phyloP scores from a whole-genome alignment of 2,113 vertebrate genomes.

The Nyctereutes procyonoides region DNA sequence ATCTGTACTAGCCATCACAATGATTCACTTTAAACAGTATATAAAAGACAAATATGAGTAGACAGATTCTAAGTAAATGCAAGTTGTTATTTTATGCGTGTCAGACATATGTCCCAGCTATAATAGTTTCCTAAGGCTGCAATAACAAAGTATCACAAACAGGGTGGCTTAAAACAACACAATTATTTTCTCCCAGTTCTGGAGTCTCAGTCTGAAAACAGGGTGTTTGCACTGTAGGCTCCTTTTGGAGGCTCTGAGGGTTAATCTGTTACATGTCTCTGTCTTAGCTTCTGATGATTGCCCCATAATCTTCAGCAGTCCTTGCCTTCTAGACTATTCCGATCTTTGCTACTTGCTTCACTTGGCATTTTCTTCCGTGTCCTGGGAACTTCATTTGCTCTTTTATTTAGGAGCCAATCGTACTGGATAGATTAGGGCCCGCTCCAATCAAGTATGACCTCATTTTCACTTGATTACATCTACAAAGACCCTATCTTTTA shows the following conservation, averaged over 20 bases:
- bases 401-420: conserved; percentile 23
- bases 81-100: conserved; percentile 15
- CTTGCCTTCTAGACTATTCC: neutral
- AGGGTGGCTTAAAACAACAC: neutral
- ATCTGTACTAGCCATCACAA: neutral
- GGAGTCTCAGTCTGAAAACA: neutral
- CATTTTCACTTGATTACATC: neutral
- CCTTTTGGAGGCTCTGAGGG: neutral
- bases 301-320: neutral
- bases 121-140: neutral
- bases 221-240: neutral
- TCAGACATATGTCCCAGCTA: neutral
- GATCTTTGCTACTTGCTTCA: neutral
- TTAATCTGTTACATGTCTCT: neutral
- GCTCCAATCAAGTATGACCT: neutral
- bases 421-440: neutral
- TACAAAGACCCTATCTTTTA: neutral
- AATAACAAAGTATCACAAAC: neutral
- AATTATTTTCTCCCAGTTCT: neutral
- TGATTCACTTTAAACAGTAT: conserved; percentile 31
- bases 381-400: neutral
- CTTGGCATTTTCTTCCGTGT: neutral
- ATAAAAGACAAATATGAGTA: conserved; percentile 5
- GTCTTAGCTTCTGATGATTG: neutral
- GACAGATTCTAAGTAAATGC: neutral